These are phyloP conservation scores for Pollachius pollachius DNA, from an alignment of 2,113 vertebrate genomes.

Conservation along the genomic window DNA sequence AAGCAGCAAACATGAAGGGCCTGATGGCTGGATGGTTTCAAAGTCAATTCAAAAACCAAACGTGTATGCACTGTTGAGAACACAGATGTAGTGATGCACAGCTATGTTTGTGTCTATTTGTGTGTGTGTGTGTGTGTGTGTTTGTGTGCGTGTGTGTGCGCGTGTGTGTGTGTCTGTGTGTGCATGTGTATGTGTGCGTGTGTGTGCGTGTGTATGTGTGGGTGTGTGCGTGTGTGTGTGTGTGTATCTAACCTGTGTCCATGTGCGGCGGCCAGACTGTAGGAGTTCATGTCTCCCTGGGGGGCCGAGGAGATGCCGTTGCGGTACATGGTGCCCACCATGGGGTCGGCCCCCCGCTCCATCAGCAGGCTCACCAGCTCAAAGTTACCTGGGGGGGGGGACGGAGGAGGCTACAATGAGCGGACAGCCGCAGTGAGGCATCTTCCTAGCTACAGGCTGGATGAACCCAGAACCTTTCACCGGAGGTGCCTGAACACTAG, in stretches of 20 bases:
- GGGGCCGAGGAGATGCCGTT: slow-evolving; percentile 94
- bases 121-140: background rate
- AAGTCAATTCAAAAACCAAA: background rate
- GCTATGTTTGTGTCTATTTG: background rate
- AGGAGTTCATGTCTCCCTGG: slow-evolving; percentile 98
- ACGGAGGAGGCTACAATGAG: too few relatives aligned
- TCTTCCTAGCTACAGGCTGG: too few relatives aligned
- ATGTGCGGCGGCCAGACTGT: slow-evolving; percentile 96
- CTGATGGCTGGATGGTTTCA: background rate
- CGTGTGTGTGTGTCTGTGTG: slow-evolving; percentile 9
- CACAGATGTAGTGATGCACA: background rate
- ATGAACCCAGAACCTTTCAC: too few relatives aligned
- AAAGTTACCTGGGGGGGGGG: slow-evolving; percentile 86
- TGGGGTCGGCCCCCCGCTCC: slow-evolving; percentile 91
- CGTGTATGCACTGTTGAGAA: background rate
- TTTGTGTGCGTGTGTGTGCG: background rate
- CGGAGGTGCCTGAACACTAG: too few relatives aligned
- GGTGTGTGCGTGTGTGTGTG: background rate
- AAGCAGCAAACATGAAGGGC: background rate
- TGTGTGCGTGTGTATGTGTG: background rate
- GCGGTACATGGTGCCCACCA: slow-evolving; percentile 96
- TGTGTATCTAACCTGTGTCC: slow-evolving; percentile 86
- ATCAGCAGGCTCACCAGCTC: slow-evolving; percentile 95
- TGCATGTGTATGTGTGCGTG: background rate
- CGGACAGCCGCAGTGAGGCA: too few relatives aligned